phyloP scores from a whole-genome alignment of 2,113 vertebrate genomes.

The Otis tarda region DNA sequence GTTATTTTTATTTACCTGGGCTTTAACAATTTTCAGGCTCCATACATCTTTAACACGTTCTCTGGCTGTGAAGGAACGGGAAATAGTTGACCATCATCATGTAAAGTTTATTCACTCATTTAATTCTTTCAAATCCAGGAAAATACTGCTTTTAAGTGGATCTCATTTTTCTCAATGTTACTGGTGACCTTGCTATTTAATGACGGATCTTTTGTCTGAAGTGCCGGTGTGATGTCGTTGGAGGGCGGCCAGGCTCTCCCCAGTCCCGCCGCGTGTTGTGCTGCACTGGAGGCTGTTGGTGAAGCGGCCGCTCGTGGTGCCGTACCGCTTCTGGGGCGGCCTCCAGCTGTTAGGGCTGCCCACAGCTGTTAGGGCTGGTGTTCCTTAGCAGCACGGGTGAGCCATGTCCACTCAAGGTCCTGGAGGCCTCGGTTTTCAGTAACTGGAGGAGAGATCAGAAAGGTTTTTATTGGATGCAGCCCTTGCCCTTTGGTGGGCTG shows the following conservation, averaged over 20 bases:
- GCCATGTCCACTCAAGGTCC: not conserved
- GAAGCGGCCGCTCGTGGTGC: not conserved
- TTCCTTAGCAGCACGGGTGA: not conserved
- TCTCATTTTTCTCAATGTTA: not conserved
- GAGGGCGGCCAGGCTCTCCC: not conserved
- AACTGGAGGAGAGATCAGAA: not conserved
- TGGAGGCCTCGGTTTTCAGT: not conserved
- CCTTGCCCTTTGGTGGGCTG: not conserved
- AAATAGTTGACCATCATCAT: not conserved
- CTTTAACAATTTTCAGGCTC: not conserved
- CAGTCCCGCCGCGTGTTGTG: accelerated
- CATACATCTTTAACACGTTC: not conserved
- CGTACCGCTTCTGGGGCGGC: not conserved
- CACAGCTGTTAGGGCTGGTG: not conserved
- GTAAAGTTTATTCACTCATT: not conserved
- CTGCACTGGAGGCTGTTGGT: not conserved
- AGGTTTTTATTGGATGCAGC: not conserved
- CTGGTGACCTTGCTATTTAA: not conserved
- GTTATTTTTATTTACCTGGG: not conserved
- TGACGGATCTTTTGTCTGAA: not conserved
- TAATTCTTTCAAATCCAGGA: not conserved
- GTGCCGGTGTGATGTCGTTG: accelerated
- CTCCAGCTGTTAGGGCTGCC: not conserved
- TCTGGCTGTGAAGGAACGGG: not conserved
- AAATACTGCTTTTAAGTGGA: not conserved